These are phyloP conservation scores for Daktulosphaira vitifoliae DNA, from an alignment of 1,140 invertebrate genomes.

Conservation along the genomic window DNA sequence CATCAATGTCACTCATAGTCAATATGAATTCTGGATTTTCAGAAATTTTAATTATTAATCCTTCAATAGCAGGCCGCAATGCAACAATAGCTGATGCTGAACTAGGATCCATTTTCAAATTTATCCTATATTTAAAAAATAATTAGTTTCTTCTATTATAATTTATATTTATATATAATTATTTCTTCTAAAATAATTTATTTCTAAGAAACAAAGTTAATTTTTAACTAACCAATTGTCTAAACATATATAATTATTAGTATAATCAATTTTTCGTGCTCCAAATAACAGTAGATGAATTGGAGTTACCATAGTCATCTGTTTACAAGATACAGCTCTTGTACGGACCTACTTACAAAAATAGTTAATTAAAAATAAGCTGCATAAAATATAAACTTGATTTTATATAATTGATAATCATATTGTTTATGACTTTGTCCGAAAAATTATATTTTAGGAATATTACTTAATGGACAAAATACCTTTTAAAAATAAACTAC, in stretches of 20 bases:
- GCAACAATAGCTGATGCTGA: slow-evolving; percentile 73
- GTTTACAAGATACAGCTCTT: slow-evolving; percentile 91
- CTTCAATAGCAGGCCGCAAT: slow-evolving; percentile 77
- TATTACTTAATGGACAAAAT: too few relatives aligned
- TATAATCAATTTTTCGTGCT: slow-evolving; percentile 60
- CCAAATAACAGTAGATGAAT: slow-evolving; percentile 89
- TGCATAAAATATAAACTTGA: too few relatives aligned
- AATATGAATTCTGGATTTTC: slow-evolving; percentile 64
- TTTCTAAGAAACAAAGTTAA: neutral
- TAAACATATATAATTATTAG: slow-evolving; percentile 63
- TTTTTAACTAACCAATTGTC: slow-evolving; percentile 62
- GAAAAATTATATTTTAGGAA: too few relatives aligned
- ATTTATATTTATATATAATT: neutral
- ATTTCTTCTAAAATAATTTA: too few relatives aligned
- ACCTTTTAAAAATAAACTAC: too few relatives aligned
- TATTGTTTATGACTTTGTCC: too few relatives aligned
- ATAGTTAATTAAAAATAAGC: too few relatives aligned
- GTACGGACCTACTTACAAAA: slow-evolving; percentile 64
- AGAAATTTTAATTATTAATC: slow-evolving; percentile 67
- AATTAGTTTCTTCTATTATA: slow-evolving; percentile 23
- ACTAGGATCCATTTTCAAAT: slow-evolving; percentile 70
- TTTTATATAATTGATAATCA: too few relatives aligned
- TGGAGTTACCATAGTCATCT: slow-evolving; percentile 93
- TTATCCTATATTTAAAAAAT: slow-evolving; percentile 74
- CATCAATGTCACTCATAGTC: slow-evolving; percentile 48